Conservation (phyloP, 2,888 invertebrate genomes). For the Petrophora chlorosata region DNA sequence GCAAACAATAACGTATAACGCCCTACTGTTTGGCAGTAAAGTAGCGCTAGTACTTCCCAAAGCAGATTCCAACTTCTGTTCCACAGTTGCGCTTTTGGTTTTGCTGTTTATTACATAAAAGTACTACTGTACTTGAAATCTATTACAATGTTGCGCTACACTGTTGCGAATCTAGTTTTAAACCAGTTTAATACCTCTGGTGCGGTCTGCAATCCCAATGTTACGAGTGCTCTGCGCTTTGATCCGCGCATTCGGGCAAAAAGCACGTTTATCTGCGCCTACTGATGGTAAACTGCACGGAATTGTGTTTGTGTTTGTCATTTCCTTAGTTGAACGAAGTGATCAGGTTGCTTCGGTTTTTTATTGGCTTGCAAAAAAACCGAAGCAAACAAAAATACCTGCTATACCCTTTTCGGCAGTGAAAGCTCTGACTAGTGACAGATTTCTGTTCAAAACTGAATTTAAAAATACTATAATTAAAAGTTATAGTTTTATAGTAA, state of each 20-base stretch:
- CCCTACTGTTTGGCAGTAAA: no score
- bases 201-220: slow-evolving; percentile 18
- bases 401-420: no score
- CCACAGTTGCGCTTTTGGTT: not conserved
- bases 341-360: not conserved
- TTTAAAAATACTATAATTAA: no score
- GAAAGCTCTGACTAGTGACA: no score
- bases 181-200: slow-evolving; percentile 17
- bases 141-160: slow-evolving; percentile 7
- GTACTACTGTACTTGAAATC: not conserved
- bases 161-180: slow-evolving; percentile 6
- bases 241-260: slow-evolving; percentile 17
- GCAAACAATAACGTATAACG: no score
- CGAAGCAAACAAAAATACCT: no score
- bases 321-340: not conserved
- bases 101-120: no score
- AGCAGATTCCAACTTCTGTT: no score
- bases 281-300: slow-evolving; percentile 10
- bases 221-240: slow-evolving; percentile 17
- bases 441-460: no score
- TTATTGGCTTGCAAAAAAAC: no score
- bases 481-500: no score
- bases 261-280: slow-evolving; percentile 23
- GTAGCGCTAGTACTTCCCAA: no score
- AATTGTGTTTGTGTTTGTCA: slow-evolving; percentile 13